Base-by-base conservation (phyloP, 2,888 invertebrate species). In the Acleris holmiana region DNA sequence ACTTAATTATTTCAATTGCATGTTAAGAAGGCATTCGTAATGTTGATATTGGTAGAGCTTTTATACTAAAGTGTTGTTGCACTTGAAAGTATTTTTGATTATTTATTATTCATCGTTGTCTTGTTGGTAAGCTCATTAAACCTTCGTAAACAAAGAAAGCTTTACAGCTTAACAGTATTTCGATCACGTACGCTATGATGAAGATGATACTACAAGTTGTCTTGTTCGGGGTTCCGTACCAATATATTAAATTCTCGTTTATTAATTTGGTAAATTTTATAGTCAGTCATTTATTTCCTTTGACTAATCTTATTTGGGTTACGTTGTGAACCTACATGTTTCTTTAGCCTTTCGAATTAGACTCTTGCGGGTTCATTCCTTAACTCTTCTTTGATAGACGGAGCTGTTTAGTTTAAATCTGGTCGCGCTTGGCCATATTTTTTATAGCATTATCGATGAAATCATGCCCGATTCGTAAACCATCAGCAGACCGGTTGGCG, bases 401-500 rank as follows among this genome's bases (percentile, higher is more conserved):
- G 53, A 15, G 19, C 53, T 15, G 35, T n/a, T 23, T 6, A 13
- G 51, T 17, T 58, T 48, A 48, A 17, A 48, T 15, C 23, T 47
- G 23, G 5, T 55, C 54, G 21, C 59, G 17, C 54, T 65, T 59
- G 49, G 49, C 59, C 49, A 48, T 21, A 29, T 19, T 29, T 65
- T 61, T 65, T 60, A 50, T 59, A 49, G 40, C 40, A 15, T 54
- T 46, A 59, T 46, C 48, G 41, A 44, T 59, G 59, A 59, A 65
- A 60, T 55, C 54, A 49, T 55, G 35, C 65, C 44, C 49, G 65
- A 65, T 60, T 65, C 47, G 59, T 60, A 59, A 54, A 23, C 35
- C 49, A 49, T 59, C 59, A 35, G 25, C 18, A 55, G 59, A 65
- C 65, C 59, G 65, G 65, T 65, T 65, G 44, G 41, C 29, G 55